Percentiles rank a stretch among this genome's conserved stretches.
phyloP scores from a whole-genome alignment of 35 echinoderm and acorn worm species.

The Acanthaster planci region DNA sequence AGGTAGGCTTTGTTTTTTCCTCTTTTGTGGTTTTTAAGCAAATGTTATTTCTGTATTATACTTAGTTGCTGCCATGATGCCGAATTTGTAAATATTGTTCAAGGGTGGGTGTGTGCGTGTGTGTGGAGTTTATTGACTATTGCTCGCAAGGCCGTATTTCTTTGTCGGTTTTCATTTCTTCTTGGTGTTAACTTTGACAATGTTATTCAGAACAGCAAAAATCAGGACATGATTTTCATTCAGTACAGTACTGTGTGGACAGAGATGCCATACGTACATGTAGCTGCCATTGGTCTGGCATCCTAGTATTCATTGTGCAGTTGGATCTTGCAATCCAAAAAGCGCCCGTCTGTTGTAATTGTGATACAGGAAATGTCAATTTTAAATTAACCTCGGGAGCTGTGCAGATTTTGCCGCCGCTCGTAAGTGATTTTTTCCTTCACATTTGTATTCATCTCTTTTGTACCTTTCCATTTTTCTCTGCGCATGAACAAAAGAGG shows the following conservation, averaged over 20 bases:
- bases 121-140: background rate
- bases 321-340: no score
- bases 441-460: no score
- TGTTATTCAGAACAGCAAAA: background rate
- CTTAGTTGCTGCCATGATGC: background rate
- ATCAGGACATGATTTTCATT: background rate
- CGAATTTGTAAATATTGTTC: background rate
- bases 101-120: background rate
- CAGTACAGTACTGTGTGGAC: background rate
- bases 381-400: no score
- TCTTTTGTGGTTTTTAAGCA: background rate
- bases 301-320: no score
- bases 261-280: background rate
- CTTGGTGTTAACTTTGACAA: background rate
- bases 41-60: constrained; percentile 10
- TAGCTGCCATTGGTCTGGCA: no score
- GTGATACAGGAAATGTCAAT: no score
- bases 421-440: no score
- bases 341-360: no score
- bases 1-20: background rate
- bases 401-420: no score
- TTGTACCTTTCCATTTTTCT: no score
- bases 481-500: background rate
- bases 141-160: background rate
- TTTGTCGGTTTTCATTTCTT: background rate